Percentiles rank a stretch among this genome's conserved stretches.
These are phyloP conservation scores for Tipula unca DNA, from an alignment of 2,888 invertebrate species.

Conservation along the genomic window DNA sequence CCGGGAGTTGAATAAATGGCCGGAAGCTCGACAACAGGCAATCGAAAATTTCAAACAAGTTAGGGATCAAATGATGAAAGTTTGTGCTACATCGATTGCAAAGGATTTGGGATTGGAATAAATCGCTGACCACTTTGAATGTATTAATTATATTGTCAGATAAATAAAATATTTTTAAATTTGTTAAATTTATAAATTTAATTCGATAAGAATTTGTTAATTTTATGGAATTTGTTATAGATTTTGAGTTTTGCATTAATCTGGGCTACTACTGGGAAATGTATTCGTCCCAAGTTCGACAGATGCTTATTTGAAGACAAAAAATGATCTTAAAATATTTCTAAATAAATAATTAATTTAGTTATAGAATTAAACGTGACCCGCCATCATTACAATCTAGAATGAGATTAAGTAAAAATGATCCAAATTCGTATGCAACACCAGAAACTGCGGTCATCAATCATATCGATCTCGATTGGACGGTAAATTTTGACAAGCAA, in stretches of 20 bases:
- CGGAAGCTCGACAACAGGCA: conserved; percentile 55
- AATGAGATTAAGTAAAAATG: conserved; percentile 55
- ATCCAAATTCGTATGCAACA: conserved; percentile 75
- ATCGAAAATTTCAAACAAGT: conserved; percentile 63
- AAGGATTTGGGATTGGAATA: conserved; percentile 53
- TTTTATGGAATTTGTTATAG: not conserved
- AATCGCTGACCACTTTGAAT: not conserved
- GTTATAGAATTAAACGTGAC: not conserved
- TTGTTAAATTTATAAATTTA: too few species aligned
- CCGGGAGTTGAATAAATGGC: conserved; percentile 75
- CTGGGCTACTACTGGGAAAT: too few species aligned
- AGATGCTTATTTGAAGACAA: too few species aligned
- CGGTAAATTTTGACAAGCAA: conserved; percentile 62
- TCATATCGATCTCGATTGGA: conserved; percentile 55
- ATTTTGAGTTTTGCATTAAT: too few species aligned
- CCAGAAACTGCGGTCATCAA: conserved; percentile 60
- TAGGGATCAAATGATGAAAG: conserved; percentile 73
- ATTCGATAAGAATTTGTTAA: not conserved
- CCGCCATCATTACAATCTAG: not conserved
- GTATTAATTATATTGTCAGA: not conserved
- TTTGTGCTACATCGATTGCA: conserved; percentile 61
- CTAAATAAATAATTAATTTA: too few species aligned
- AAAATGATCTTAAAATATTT: too few species aligned
- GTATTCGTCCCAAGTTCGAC: too few species aligned
- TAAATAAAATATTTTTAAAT: not conserved